phyloP scores from a whole-genome alignment of 1,140 invertebrate species.

The Drosophila setifemur region DNA sequence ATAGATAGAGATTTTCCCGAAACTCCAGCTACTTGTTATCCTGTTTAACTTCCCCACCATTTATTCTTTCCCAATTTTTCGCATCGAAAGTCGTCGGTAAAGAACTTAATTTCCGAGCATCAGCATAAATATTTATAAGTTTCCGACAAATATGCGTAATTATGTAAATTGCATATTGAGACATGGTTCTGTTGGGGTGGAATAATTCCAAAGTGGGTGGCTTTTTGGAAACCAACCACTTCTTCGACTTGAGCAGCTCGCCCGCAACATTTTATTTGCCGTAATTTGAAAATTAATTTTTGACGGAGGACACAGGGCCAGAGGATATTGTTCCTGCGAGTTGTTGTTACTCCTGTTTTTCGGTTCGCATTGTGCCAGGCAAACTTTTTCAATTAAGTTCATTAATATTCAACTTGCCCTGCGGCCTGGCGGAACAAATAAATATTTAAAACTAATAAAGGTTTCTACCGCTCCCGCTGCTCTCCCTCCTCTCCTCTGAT shows the following conservation, averaged over 20 bases:
- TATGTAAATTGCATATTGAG: slow-evolving; percentile 70
- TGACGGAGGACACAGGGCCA: not conserved
- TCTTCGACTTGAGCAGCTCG: slow-evolving; percentile 8
- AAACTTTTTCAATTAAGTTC: slow-evolving; percentile 71
- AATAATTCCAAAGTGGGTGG: not conserved
- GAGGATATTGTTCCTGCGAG: slow-evolving; percentile 28
- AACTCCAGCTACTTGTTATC: too few species aligned
- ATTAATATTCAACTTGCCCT: slow-evolving; percentile 70
- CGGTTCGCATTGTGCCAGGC: not conserved
- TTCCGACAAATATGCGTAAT: slow-evolving; percentile 63
- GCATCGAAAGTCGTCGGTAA: too few species aligned
- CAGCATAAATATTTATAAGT: slow-evolving; percentile 70
- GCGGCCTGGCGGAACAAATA: slow-evolving; percentile 53
- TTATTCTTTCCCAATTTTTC: too few species aligned
- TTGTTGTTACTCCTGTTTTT: not conserved
- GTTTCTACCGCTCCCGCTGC: not conserved
- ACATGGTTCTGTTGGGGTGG: not conserved
- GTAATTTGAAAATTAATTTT: slow-evolving; percentile 69
- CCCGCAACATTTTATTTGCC: slow-evolving; percentile 53
- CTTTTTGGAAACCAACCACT: not conserved
- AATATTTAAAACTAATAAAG: slow-evolving; percentile 73
- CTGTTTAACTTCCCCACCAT: too few species aligned
- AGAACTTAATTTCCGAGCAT: too few species aligned
- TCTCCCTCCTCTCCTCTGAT: not conserved
- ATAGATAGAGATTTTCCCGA: too few species aligned